Conservation (phyloP, 2,797 vertebrate genomes). For the Myotis pilosus region DNA sequence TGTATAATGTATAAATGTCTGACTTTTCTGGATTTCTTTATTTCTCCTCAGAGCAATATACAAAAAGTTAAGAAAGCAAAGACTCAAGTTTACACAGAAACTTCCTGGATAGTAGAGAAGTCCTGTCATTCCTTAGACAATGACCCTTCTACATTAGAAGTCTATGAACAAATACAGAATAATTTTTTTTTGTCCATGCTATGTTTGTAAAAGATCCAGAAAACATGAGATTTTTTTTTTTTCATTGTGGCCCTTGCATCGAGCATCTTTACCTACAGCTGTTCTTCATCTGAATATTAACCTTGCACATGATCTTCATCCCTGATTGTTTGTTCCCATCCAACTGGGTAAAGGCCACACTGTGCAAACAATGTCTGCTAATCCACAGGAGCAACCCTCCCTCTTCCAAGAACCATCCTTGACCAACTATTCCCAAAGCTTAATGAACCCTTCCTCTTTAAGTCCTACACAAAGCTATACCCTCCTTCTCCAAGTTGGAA, state of each 20-base stretch:
- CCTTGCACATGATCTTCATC: neutral
- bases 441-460: neutral
- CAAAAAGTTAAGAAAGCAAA: neutral
- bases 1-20: neutral
- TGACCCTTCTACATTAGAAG: neutral
- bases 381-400: neutral
- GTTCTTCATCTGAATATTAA: neutral
- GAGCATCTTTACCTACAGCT: neutral
- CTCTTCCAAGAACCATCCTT: neutral
- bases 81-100: neutral
- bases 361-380: neutral
- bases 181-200: neutral
- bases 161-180: neutral
- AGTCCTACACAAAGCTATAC: neutral
- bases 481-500: neutral
- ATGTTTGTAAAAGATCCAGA: neutral
- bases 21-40: neutral
- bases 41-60: neutral
- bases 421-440: neutral
- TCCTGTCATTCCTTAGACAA: neutral
- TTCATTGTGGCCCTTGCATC: neutral
- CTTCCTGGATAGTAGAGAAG: neutral
- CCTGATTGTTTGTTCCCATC: neutral
- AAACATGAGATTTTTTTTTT: neutral
- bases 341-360: neutral